Percentiles rank a stretch among this genome's conserved stretches.
These are phyloP conservation scores for Danio aesculapii DNA, from an alignment of 2,797 vertebrate genomes.

Conservation along the genomic window DNA sequence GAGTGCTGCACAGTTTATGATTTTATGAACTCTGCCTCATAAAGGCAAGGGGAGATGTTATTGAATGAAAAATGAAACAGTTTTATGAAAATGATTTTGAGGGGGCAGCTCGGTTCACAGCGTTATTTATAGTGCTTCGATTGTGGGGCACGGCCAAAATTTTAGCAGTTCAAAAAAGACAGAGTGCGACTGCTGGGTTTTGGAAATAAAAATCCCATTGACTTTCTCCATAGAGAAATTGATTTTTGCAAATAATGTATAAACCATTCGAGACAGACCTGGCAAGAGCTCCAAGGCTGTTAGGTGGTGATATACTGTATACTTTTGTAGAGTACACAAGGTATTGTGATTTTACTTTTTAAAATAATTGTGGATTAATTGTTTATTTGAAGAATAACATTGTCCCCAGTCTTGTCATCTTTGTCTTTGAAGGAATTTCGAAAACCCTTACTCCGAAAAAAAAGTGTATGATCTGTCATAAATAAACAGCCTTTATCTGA, in stretches of 20 bases:
- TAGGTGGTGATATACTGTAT: not conserved
- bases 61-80: constrained; percentile 24
- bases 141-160: not conserved
- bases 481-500: not conserved
- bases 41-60: constrained; percentile 17
- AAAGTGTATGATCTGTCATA: not conserved
- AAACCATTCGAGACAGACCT: not conserved
- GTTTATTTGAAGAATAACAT: not conserved
- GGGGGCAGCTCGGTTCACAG: not conserved
- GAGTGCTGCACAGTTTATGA: constrained; percentile 19
- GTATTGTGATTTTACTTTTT: not conserved
- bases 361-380: not conserved
- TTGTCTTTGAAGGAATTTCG: not conserved
- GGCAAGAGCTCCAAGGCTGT: not conserved
- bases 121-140: constrained; percentile 15
- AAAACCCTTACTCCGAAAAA: not conserved
- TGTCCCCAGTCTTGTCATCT: not conserved
- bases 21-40: constrained; percentile 43
- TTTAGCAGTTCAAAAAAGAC: not conserved
- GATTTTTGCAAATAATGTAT: not conserved
- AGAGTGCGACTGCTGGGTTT: not conserved
- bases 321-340: not conserved
- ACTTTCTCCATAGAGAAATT: not conserved
- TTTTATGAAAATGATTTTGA: constrained; percentile 18
- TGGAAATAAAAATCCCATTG: not conserved